A percentile compares a stretch with the other conserved stretches of the same genome.
These are phyloP conservation scores for Phrixothrix hirtus DNA, from an alignment of 2,888 invertebrate species.

Conservation along the genomic window DNA sequence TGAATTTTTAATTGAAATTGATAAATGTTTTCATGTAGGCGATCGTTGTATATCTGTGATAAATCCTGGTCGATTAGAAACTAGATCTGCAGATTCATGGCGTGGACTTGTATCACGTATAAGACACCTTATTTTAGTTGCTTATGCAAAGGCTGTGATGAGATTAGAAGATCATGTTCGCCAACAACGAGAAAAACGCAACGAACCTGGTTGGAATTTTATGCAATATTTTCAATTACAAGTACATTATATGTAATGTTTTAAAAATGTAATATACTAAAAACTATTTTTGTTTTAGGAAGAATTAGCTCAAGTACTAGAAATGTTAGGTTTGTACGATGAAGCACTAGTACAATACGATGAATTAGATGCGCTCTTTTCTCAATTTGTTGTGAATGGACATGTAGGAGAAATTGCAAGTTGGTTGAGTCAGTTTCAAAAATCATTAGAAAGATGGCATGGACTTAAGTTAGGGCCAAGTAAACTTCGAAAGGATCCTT, in stretches of 20 bases:
- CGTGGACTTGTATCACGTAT: constrained; percentile 81
- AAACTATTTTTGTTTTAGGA: constrained; percentile 65
- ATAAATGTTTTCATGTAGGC: too few species aligned
- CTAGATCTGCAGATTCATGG: constrained; percentile 89
- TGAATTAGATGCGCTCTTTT: constrained; percentile 94
- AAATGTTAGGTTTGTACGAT: constrained; percentile 91
- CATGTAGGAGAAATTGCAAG: constrained; percentile 80
- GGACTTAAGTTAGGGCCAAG: constrained; percentile 71
- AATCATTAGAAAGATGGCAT: constrained; percentile 80
- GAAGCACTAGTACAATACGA: constrained; percentile 97
- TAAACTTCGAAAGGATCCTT: constrained; percentile 67
- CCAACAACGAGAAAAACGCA: constrained; percentile 85
- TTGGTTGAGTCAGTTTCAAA: constrained; percentile 83
- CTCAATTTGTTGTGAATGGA: constrained; percentile 95
- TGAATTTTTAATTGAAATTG: too few species aligned
- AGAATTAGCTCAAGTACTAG: constrained; percentile 91
- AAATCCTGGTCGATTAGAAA: constrained; percentile 88
- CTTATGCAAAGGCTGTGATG: constrained; percentile 83
- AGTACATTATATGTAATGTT: constrained; percentile 56
- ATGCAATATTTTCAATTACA: constrained; percentile 92
- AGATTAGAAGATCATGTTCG: constrained; percentile 90
- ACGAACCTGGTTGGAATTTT: constrained; percentile 91
- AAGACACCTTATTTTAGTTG: constrained; percentile 79
- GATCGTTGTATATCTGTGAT: constrained; percentile 86
- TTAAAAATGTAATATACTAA: not conserved